Conservation (phyloP, 2,113 vertebrate genomes). For the Gallinago paraguaiae region DNA sequence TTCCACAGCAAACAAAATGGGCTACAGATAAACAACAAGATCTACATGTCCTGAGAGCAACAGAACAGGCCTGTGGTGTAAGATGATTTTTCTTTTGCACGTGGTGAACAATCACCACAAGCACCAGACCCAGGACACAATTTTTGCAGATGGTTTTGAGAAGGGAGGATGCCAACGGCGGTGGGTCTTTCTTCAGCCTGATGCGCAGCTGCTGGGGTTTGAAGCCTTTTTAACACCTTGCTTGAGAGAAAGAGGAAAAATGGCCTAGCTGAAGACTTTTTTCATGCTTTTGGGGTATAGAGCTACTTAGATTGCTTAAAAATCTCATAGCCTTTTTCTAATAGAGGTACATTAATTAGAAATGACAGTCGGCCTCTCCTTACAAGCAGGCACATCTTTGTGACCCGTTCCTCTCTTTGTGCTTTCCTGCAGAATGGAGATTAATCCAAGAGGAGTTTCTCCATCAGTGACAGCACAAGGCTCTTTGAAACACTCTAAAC, state of each 20-base stretch:
- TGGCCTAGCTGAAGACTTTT: neutral
- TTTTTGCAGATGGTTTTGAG: neutral
- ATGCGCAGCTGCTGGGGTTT: neutral
- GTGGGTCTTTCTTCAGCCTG: neutral
- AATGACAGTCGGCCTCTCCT: neutral
- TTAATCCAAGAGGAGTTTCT: neutral
- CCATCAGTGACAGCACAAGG: neutral
- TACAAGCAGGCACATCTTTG: neutral
- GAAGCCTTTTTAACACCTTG: neutral
- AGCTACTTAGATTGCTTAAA: neutral
- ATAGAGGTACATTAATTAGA: neutral
- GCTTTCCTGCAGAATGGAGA: neutral
- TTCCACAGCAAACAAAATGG: neutral
- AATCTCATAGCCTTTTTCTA: neutral
- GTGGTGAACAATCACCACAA: neutral
- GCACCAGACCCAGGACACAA: neutral
- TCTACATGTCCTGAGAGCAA: accelerated
- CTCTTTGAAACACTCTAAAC: neutral
- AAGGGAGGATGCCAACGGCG: neutral
- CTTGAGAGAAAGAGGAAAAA: neutral
- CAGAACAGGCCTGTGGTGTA: neutral
- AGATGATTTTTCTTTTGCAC: neutral
- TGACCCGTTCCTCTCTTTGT: neutral
- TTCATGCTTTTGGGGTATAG: neutral
- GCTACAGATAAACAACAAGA: neutral